phyloP scores from a whole-genome alignment of 35 echinoderm and acorn worm genomes.

The Ptychodera flava region DNA sequence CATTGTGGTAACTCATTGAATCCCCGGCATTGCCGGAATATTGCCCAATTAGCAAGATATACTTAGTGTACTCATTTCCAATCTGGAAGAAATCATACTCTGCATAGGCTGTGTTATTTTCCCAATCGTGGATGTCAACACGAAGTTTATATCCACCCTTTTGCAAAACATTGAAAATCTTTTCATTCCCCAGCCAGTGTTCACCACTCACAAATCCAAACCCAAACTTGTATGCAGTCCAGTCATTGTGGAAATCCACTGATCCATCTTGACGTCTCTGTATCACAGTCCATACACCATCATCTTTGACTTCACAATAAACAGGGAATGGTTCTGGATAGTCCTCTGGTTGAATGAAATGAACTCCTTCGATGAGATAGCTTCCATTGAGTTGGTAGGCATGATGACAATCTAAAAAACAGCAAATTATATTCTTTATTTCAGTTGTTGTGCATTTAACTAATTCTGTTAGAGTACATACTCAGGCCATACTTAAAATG shows the following conservation, averaged over 20 bases:
- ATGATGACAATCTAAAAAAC: too few relatives aligned
- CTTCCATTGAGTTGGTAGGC: background rate
- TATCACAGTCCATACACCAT: slow-evolving; percentile 10
- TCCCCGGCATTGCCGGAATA: background rate
- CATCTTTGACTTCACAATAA: background rate
- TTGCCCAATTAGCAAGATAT: background rate
- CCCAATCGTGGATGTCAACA: background rate
- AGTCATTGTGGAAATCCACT: slow-evolving; percentile 26
- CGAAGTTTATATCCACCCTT: background rate
- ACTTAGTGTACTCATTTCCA: background rate
- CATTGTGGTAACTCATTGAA: background rate
- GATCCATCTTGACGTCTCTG: slow-evolving; percentile 23
- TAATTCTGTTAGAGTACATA: too few relatives aligned
- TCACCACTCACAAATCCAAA: slow-evolving; percentile 20
- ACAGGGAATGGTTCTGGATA: background rate
- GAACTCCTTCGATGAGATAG: too few relatives aligned
- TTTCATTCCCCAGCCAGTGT: slow-evolving; percentile 44
- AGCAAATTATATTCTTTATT: too few relatives aligned
- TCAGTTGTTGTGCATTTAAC: too few relatives aligned
- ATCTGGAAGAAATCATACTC: background rate
- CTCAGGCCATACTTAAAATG: too few relatives aligned
- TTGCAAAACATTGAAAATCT: slow-evolving; percentile 1
- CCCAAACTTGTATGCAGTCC: slow-evolving; percentile 36
- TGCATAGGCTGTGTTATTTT: background rate
- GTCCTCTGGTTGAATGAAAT: background rate